These are phyloP conservation scores for Synanthedon tipuliformis DNA, from an alignment of 2,888 invertebrate genomes.

Conservation along the genomic window DNA sequence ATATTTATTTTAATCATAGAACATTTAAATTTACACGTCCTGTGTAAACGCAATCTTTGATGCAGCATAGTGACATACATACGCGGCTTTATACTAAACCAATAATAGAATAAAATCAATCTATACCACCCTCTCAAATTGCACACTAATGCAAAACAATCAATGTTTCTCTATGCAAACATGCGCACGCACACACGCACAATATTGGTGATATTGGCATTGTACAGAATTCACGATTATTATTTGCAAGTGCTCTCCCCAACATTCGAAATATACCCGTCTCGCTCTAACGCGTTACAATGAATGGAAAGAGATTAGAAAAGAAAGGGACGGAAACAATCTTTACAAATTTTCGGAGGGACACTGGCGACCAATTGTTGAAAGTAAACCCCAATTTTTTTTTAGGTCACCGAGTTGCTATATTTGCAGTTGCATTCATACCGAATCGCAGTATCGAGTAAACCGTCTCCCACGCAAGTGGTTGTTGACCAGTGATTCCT, in stretches of 20 bases:
- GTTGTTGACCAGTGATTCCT: slow-evolving; percentile 21
- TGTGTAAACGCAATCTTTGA: slow-evolving; percentile 39
- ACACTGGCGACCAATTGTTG: slow-evolving; percentile 67
- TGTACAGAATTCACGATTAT: slow-evolving; percentile 58
- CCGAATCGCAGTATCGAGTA: slow-evolving; percentile 53
- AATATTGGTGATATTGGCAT: slow-evolving; percentile 63
- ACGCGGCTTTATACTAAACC: slow-evolving; percentile 68
- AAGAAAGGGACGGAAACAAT: slow-evolving; percentile 38
- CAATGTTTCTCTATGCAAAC: slow-evolving; percentile 40
- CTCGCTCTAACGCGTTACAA: slow-evolving; percentile 27
- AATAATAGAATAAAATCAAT: slow-evolving; percentile 69
- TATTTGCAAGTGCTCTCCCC: slow-evolving; percentile 56
- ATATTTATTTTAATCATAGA: background rate
- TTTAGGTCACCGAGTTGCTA: slow-evolving; percentile 68
- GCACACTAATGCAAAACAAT: slow-evolving; percentile 39
- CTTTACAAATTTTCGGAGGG: slow-evolving; percentile 59
- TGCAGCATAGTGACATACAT: slow-evolving; percentile 67
- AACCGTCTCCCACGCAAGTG: slow-evolving; percentile 51
- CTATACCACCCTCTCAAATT: slow-evolving; percentile 59
- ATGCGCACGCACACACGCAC: slow-evolving; percentile 24
- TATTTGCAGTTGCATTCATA: slow-evolving; percentile 62
- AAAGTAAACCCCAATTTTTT: slow-evolving; percentile 64
- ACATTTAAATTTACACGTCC: slow-evolving; percentile 9
- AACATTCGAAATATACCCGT: slow-evolving; percentile 29
- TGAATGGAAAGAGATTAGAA: slow-evolving; percentile 12